Evolutionary conservation across 2,113 vertebrate species (phyloP), one percentile per base, ranked within the genome.

Genomic region (Hippocampus barbouri): DNA sequence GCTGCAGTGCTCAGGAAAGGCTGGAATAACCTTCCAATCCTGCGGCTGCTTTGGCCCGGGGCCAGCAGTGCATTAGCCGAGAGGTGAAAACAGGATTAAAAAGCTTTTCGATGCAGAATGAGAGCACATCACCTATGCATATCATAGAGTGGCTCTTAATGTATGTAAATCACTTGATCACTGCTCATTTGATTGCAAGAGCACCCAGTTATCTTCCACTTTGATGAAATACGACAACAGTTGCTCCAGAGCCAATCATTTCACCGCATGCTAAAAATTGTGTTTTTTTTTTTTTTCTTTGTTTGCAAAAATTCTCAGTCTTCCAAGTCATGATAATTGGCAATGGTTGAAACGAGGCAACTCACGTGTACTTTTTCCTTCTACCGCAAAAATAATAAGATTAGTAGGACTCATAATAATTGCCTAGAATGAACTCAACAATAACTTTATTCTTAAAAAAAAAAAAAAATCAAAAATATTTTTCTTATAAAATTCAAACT

Each of bases 1-100:
- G 90, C 90, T 89, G 86, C 85, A 90, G 87, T 86, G 85, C 90
- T 91, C 84, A 79, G 79, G 83, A 89, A 85, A 87, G 86, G 88
- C 84, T 87, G 90, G 82, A 86, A 73, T 88, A 88, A 86, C 85
- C 87, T 88, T 87, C 87, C 75, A 18, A 83, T 83, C 86, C 85
- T 83, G 81, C 65, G 77, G 89, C 88, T 65, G 72, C 75, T 84
- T 84, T 91, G 89, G 88, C 88, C 76, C 45, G 5, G 41, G 68
- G 89, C 89, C 89, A 91, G 79, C 54, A 23, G 81, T 89, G 85
- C 88, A 90, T 90, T 91, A 90, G 88, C 78, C 75, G 76, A 78
- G 54, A 84, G 80, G 86, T 89, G 89, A 85, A 89, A 89, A 89
- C 86, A 75, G 86, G 86, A 91, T 89, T 89, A 89, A 84, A 88